Conservation (phyloP, 2,797 vertebrate genomes). For the Heteromormyrus szaboi region DNA sequence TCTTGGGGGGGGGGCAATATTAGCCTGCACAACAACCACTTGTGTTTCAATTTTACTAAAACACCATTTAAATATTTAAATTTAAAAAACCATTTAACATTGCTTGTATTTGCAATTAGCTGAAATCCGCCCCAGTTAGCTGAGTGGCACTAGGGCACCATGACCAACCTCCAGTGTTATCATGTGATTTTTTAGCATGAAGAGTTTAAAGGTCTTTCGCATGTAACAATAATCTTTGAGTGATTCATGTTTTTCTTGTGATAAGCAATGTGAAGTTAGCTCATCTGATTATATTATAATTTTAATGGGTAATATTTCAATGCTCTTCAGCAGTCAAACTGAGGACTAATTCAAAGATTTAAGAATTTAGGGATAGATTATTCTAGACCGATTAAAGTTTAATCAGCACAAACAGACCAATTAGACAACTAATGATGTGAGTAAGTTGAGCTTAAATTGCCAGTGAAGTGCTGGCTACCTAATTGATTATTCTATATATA, state of each 20-base stretch:
- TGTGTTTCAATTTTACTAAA: neutral
- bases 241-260: neutral
- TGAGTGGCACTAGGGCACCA: conserved; percentile 13
- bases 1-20: neutral
- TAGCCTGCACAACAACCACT: neutral
- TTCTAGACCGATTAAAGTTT: neutral
- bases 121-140: conserved; percentile 25
- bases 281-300: neutral
- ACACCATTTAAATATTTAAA: neutral
- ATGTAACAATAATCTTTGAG: neutral
- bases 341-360: neutral
- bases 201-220: neutral
- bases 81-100: too few relatives aligned
- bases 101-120: conserved; percentile 20
- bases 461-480: neutral
- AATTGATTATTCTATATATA: neutral
- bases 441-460: neutral
- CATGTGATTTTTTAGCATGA: neutral
- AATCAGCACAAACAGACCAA: neutral
- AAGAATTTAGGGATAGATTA: neutral
- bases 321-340: neutral
- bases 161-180: neutral
- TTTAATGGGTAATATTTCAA: neutral
- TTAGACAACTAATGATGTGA: neutral
- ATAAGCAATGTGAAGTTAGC: neutral